Percentiles rank a stretch among this genome's conserved stretches.
Conservation (phyloP, 2,113 vertebrate species). For the Gobius niger region DNA sequence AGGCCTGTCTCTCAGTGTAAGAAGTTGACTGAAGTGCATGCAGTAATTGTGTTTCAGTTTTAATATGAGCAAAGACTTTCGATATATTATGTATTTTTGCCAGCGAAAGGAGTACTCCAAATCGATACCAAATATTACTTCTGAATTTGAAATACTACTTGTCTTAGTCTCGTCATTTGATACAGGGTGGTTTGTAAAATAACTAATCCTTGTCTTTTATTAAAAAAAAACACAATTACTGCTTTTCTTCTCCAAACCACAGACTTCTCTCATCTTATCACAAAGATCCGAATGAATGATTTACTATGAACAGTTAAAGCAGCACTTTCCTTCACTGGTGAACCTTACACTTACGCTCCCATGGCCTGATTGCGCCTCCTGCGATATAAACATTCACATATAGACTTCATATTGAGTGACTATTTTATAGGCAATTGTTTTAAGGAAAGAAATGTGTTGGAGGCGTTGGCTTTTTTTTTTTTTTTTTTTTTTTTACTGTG, state of each 20-base stretch:
- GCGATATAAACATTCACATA: not conserved
- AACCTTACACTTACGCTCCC: conserved; percentile 49
- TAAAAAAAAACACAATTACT: not conserved
- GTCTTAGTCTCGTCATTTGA: no score
- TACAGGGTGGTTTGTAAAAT: not conserved
- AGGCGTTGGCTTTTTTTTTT: conserved; percentile 27
- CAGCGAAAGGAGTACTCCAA: not conserved
- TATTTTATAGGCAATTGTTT: conserved; percentile 18
- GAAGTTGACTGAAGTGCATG: not conserved
- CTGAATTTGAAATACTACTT: no score
- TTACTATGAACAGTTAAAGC: conserved; percentile 11
- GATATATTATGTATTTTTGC: not conserved
- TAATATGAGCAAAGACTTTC: no score
- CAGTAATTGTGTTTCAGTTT: not conserved
- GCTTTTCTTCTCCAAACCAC: not conserved
- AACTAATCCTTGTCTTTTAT: no score
- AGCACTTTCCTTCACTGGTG: conserved; percentile 62
- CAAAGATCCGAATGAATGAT: not conserved
- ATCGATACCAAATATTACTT: no score
- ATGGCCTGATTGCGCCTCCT: conserved; percentile 15
- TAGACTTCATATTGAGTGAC: conserved; percentile 14
- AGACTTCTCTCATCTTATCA: not conserved
- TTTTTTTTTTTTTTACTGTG: conserved; percentile 36
- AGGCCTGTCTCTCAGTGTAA: conserved; percentile 52
- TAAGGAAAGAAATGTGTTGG: conserved; percentile 14